Evolutionary conservation across 35 echinoderm and acorn worm genomes (phyloP).

Genomic region (Stichopus chloronotus): DNA sequence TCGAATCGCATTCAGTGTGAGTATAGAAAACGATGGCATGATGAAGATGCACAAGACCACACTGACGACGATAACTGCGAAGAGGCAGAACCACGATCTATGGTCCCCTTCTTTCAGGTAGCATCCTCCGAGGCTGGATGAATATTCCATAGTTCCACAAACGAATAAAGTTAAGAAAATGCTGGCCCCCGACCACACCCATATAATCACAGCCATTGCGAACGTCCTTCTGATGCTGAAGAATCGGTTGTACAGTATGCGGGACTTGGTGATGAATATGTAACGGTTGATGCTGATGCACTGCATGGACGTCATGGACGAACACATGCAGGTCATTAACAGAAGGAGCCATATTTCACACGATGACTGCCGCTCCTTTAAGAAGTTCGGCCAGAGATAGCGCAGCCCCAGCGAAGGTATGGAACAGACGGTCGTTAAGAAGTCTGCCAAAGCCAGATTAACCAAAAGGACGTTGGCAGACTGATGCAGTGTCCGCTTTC

Average conservation of each 20-base stretch:
- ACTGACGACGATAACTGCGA: neutral
- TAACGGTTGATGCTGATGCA: constrained; percentile 43
- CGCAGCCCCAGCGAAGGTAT: constrained; percentile 5
- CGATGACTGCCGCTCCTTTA: constrained; percentile 2
- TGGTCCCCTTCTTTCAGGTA: constrained; percentile 2
- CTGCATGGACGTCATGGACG: constrained; percentile 23
- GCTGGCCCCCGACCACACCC: neutral
- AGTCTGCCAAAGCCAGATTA: constrained; percentile 21
- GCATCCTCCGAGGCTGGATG: neutral
- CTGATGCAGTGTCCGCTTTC: constrained; percentile 1
- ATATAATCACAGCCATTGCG: neutral
- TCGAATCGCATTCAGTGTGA: neutral
- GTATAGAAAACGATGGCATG: neutral
- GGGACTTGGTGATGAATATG: constrained; percentile 19
- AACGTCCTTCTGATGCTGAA: constrained; percentile 1
- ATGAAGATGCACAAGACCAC: constrained; percentile 32
- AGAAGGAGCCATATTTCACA: constrained; percentile 10
- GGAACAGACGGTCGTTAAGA: neutral
- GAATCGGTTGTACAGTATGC: neutral
- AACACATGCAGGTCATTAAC: constrained; percentile 21
- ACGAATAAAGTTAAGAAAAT: constrained; percentile 12
- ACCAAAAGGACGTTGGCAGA: constrained; percentile 21
- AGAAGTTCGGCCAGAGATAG: neutral
- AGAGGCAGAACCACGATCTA: constrained; percentile 13
- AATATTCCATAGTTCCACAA: constrained; percentile 32